Base-by-base conservation (phyloP, 2,888 invertebrate species). In the Crocallis elinguaria region DNA sequence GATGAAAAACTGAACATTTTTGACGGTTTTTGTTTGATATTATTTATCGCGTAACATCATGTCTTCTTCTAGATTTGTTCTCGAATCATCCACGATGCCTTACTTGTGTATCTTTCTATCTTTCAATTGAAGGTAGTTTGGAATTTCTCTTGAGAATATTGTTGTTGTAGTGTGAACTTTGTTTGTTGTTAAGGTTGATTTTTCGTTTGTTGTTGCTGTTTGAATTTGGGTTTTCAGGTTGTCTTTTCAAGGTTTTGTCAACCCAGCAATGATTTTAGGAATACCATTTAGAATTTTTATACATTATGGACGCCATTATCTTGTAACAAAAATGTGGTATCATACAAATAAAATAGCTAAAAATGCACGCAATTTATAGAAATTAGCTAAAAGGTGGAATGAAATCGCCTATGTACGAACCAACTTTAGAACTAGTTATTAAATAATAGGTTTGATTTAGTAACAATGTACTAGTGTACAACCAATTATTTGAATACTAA, bases 61-160 rank as follows among this genome's bases (percentile, higher is more conserved):
- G 36, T 36, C 33, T 69, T 79, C 84, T 84, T 86, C 85, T 84
- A 82, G 77, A 75, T 77, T 62, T 68, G 80, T 80, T 77, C 73
- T 83, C 82, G 79, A 80, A 76, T 86, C 87, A 88, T 87, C 80
- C 85, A 85, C 83, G 81, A 85, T 68, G 86, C 87, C 88, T 90
- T 90, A 90, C 90, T 90, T 90, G 90, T 90, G 89, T 89, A 88
- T 89, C 87, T 90, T 86, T 89, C 88, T 88, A 75, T 88, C 87
- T 86, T 73, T 78, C 72, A 65, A 54, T 49, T 69, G 79, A 71
- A 80, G 84, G 84, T 89, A 89, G 88, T 86, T 86, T 81, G 80
- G 71, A 59, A 64, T 75, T 82, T 82, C 76, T 85, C 75, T 84
- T 84, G 75, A 77, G 63, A 75, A 71, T 66, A 70, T 64, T 79